Evolutionary conservation across 1,140 invertebrate genomes (phyloP).

Genomic region (Drosophila teissieri): DNA sequence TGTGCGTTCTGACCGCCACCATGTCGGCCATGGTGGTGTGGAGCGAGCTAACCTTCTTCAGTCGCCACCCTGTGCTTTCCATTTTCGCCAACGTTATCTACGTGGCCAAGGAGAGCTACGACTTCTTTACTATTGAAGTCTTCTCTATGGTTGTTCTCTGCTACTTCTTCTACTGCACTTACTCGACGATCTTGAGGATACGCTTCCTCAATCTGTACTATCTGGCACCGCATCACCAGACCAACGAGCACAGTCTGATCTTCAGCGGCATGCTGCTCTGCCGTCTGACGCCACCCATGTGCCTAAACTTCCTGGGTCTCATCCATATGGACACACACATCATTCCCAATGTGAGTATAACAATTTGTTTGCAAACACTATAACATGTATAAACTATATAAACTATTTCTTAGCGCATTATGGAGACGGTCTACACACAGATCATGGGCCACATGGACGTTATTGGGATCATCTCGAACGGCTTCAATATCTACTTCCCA

Average conservation of each 20-base stretch:
- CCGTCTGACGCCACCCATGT: conserved; percentile 98
- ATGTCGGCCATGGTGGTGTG: conserved; percentile 97
- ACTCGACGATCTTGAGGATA: conserved; percentile 98
- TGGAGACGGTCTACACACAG: conserved; percentile 86
- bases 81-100: conserved; percentile 97
- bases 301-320: conserved; percentile 98
- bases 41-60: conserved; percentile 99
- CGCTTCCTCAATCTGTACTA: conserved; percentile 98
- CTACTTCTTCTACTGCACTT: conserved; percentile 98
- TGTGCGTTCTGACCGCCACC: conserved; percentile 90
- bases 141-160: conserved; percentile 95
- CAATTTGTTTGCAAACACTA: not conserved
- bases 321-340: conserved; percentile 99
- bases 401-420: conserved; percentile 52
- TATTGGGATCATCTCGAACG: conserved; percentile 97
- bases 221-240: conserved; percentile 98
- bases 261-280: conserved; percentile 99
- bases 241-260: conserved; percentile 99
- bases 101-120: conserved; percentile 91
- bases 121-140: conserved; percentile 97
- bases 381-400: too few relatives aligned
- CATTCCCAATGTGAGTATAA: conserved; percentile 87
- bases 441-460: conserved; percentile 99
- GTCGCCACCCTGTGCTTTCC: conserved; percentile 94
- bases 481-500: conserved; percentile 99